Percentiles rank a stretch among this genome's conserved stretches.
These are phyloP conservation scores for Notamacropus eugenii DNA, from an alignment of 2,797 vertebrate species.

Conservation along the genomic window DNA sequence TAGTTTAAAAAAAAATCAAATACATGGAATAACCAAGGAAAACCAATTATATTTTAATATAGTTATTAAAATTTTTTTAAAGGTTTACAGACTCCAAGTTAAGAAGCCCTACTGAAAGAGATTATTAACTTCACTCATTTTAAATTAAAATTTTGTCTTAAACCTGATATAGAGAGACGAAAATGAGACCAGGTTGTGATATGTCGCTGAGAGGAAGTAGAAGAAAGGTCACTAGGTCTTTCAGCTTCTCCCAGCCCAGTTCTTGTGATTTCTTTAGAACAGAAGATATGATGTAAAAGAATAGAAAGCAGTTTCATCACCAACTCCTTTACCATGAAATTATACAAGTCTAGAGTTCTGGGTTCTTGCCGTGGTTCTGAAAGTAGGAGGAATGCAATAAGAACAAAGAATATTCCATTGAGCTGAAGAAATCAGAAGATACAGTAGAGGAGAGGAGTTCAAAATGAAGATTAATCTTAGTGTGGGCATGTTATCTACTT, in stretches of 20 bases:
- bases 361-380: neutral
- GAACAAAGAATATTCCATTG: neutral
- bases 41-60: neutral
- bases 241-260: neutral
- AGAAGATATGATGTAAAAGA: neutral
- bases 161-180: neutral
- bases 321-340: neutral
- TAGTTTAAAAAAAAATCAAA: neutral
- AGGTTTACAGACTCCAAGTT: neutral
- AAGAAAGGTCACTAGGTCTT: neutral
- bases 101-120: neutral
- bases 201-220: neutral
- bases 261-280: neutral
- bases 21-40: neutral
- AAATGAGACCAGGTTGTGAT: neutral
- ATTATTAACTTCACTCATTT: neutral
- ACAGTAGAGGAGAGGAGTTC: neutral
- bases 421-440: neutral
- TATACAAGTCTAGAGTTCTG: neutral
- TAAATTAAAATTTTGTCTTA: neutral
- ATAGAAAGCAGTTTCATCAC: neutral
- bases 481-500: neutral
- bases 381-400: neutral
- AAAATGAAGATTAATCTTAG: neutral
- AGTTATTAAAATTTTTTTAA: neutral